phyloP scores from a whole-genome alignment of 2,797 vertebrate genomes.

The Rhyacichthys aspro region DNA sequence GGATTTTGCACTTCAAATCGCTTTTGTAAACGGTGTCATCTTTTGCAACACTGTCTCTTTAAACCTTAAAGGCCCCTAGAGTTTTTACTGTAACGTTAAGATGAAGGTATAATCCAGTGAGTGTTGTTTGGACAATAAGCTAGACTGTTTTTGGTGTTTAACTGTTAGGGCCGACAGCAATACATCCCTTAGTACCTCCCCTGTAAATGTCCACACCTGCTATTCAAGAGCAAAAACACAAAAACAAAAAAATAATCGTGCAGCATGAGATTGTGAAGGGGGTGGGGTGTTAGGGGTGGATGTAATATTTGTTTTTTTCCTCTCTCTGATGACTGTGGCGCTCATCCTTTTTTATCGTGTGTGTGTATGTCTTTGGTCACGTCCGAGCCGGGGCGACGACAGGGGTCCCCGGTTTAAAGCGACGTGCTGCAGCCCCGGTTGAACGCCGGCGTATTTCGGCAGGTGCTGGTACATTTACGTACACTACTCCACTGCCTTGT shows the following conservation, averaged over 20 bases:
- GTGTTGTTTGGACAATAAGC: slow-evolving; percentile 47
- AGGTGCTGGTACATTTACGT: slow-evolving; percentile 46
- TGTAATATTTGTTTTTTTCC: slow-evolving; percentile 55
- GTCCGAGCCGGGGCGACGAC: slow-evolving; percentile 16
- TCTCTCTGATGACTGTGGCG: slow-evolving; percentile 81
- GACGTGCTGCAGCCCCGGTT: slow-evolving; percentile 41
- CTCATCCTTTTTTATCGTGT: slow-evolving; percentile 39
- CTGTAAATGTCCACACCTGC: slow-evolving; percentile 51
- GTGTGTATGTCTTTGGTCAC: slow-evolving; percentile 45
- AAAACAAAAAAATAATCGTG: slow-evolving; percentile 42
- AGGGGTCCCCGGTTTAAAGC: slow-evolving; percentile 18
- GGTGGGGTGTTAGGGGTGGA: slow-evolving; percentile 24
- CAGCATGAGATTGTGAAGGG: slow-evolving; percentile 76
- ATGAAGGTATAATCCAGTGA: slow-evolving; percentile 32
- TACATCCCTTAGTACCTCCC: slow-evolving; percentile 41
- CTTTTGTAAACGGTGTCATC: slow-evolving; percentile 49
- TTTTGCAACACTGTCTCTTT: slow-evolving; percentile 53
- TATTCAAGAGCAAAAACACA: slow-evolving; percentile 43
- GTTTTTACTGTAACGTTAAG: slow-evolving; percentile 50
- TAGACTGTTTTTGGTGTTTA: slow-evolving; percentile 30
- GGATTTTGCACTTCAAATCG: slow-evolving; percentile 73
- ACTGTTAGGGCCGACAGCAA: slow-evolving; percentile 60
- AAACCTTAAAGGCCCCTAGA: slow-evolving; percentile 40
- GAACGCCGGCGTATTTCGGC: slow-evolving; percentile 38
- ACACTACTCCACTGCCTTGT: slow-evolving; percentile 49